Evolutionary conservation across 2,888 invertebrate species (phyloP), one percentile per base, ranked within the genome.

Genomic region (Brenthis ino): DNA sequence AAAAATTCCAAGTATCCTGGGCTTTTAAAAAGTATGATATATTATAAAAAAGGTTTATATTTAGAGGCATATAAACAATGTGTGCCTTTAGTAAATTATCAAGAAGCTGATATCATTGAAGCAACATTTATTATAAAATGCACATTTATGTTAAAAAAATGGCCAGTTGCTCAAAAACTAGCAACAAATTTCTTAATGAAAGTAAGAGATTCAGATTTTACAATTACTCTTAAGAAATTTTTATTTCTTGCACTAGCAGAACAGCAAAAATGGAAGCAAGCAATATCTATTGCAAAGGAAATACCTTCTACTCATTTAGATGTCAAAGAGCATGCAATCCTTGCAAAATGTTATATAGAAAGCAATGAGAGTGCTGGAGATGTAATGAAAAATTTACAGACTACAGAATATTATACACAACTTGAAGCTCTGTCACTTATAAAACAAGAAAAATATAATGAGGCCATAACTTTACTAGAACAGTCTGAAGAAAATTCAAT

Each of bases 1-100:
- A 82, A 93, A 72, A 92, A 94, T 72, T 95, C 95, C 0, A 93
- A 94, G 76, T 92, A 94, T 79, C 95, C 94, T 2, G 83, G 93
- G 47, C 87, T 96, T 56, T 93, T 96, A 3, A 94, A 94, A 85
- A 94, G 94, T 50, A 94, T 95, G 70, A 81, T 94, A 66, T 82
- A 87, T 20, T 94, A 89, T 82, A 85, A 93, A 20, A 86, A 91
- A 58, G 85, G 93, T 28, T 87, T 94, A 68, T 94, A 93, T 75
- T 79, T 94, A 24, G 93, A 94, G 71, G 94, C 96, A 47, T 93
- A 91, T 71, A 91, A 89, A 77, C 81, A 82, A 74, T 91, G 88
- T 86, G 84, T 91, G n/a, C 89, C 89, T 60, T 76, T 91, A 57
- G 77, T 93, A 53, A 88, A 91, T 75, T 91, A 89, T 69, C 83